Percentiles rank a stretch among this genome's conserved stretches.
phyloP scores from a whole-genome alignment of 2,888 invertebrate genomes.

The Spicauda simplicius region DNA sequence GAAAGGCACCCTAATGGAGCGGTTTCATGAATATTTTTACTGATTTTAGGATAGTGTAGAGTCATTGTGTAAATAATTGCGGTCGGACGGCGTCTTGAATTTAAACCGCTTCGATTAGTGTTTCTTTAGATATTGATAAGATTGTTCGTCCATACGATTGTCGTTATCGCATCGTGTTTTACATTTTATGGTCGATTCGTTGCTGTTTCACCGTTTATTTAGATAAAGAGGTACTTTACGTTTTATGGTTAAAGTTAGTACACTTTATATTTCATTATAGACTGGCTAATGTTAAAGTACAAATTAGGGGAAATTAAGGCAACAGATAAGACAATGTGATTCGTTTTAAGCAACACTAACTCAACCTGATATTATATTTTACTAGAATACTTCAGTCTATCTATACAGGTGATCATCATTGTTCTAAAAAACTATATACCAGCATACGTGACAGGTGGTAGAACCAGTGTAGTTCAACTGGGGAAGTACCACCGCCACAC shows the following conservation, averaged over 20 bases:
- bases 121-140: conserved; percentile 38
- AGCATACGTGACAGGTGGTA: too few relatives aligned
- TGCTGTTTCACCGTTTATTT: not conserved
- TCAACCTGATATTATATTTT: too few relatives aligned
- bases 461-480: too few relatives aligned
- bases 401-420: too few relatives aligned
- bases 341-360: too few relatives aligned
- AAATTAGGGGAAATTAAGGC: too few relatives aligned
- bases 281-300: not conserved
- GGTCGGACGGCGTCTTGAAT: conserved; percentile 58
- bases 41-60: conserved; percentile 69
- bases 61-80: conserved; percentile 65
- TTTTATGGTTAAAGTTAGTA: not conserved
- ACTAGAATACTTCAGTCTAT: too few relatives aligned
- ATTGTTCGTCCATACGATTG: conserved; percentile 21
- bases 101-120: conserved; percentile 52
- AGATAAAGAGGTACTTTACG: not conserved
- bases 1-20: conserved; percentile 59
- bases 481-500: too few relatives aligned
- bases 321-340: too few relatives aligned
- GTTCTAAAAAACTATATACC: too few relatives aligned
- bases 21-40: conserved; percentile 73
- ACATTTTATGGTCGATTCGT: conserved; percentile 17
- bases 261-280: not conserved
- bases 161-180: conserved; percentile 20